Evolutionary conservation across 2,888 invertebrate genomes (phyloP), one percentile per base, ranked within the genome.

Genomic region (Pterostichus niger): DNA sequence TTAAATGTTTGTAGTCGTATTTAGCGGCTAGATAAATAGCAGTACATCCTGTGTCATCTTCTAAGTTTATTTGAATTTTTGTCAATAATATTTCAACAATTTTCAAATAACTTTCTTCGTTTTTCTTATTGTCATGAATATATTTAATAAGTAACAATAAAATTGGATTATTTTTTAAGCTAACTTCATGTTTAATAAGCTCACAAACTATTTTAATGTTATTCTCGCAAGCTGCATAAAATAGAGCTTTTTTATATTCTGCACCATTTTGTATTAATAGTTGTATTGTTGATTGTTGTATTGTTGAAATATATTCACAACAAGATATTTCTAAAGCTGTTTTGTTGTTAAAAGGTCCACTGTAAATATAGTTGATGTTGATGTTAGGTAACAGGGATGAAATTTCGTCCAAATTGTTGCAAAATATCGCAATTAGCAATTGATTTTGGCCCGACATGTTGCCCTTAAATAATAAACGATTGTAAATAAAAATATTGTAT

Each of bases 241-340:
- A 77, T n/a, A 77, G 10, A 33, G 77, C 54, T 11, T 56, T 11
- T 49, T 33, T 7, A 3, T 17, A 33, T 13, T 56, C 11, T 15
- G 77, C 77, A 40, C 77, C 77, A 56, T 77, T 56, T 59, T 77
- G 6, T 13, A 59, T 13, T 24, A 77, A 17, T 10, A 77, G 13
- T 40, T 56, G 11, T 10, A 77, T 35, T 17, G 77, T 77, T 40
- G 33, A 2, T 40, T 11, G 35, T 77, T 77, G n/a, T 6, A 77
- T 40, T 35, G 17, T 54, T 52, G 77, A n/a, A 17, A 77, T 77
- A 35, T 56, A 77, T 77, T 77, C 77, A 17, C 44, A 56, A 35
- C 76, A 76, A 10, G 54, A 46, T 54, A 76, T 76, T 76, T 76
- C 76, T 13, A 76, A 77, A 35, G 24, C 44, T 40, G 77, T 77